Percentiles rank a stretch among this genome's conserved stretches.
These are phyloP conservation scores for Cydia splendana DNA, from an alignment of 1,140 invertebrate species.

Conservation along the genomic window DNA sequence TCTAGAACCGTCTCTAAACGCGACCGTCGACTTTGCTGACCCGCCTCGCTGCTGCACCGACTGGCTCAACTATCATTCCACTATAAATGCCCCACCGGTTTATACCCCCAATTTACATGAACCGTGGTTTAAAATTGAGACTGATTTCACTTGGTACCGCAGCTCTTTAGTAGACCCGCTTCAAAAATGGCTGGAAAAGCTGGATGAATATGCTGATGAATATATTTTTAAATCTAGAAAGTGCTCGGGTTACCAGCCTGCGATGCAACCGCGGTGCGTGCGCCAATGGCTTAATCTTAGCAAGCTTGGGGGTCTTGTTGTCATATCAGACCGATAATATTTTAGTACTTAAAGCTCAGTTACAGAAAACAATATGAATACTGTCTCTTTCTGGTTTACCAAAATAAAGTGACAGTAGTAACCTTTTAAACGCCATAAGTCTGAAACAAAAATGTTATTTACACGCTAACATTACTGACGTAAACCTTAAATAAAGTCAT, in stretches of 20 bases:
- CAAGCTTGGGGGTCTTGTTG: conserved; percentile 53
- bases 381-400: neutral
- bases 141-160: conserved; percentile 67
- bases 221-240: conserved; percentile 39
- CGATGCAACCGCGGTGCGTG: conserved; percentile 44
- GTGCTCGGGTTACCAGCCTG: neutral
- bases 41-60: conserved; percentile 49
- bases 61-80: conserved; percentile 55
- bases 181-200: conserved; percentile 66
- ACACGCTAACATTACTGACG: no score
- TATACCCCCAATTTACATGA: conserved; percentile 47
- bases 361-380: neutral
- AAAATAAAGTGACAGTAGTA: neutral
- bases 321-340: conserved; percentile 55
- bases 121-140: conserved; percentile 62
- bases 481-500: no score
- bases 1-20: neutral
- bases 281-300: conserved; percentile 62
- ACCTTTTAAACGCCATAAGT: no score
- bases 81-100: conserved; percentile 40
- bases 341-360: neutral
- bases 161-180: conserved; percentile 64
- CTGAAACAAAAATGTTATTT: no score
- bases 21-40: neutral
- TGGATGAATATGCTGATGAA: conserved; percentile 47